Percentiles rank a stretch among this genome's conserved stretches.
Evolutionary conservation across 1,140 invertebrate genomes (phyloP).

Genomic region (Heliconius hewitsoni): DNA sequence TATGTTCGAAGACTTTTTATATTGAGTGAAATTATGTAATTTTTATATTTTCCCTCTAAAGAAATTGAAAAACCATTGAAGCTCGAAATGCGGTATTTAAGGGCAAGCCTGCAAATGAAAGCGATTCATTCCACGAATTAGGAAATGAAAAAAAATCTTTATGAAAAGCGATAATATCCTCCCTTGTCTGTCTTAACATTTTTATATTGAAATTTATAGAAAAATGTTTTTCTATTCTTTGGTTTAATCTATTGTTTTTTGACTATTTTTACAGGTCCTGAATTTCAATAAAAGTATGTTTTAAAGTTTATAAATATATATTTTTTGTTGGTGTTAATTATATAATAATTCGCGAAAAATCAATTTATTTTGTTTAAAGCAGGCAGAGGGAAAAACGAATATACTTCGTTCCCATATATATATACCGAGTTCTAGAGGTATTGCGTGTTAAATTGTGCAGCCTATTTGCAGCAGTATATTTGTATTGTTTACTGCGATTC

Average conservation of each 20-base stretch:
- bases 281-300: no score
- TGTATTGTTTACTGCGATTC: no score
- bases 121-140: constrained; percentile 1
- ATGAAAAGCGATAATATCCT: background rate
- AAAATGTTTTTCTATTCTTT: background rate
- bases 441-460: no score
- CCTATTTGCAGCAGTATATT: no score
- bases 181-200: background rate
- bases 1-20: constrained; percentile 4
- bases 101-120: constrained; percentile 2
- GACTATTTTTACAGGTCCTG: background rate
- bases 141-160: background rate
- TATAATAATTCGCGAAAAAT: no score
- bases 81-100: constrained; percentile 1
- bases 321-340: no score
- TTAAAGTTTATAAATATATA: no score
- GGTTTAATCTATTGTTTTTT: background rate
- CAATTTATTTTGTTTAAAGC: no score
- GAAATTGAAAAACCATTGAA: constrained; percentile 5
- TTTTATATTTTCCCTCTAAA: constrained; percentile 1
- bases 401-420: no score
- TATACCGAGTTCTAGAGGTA: no score
- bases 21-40: background rate
- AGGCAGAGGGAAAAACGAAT: no score
- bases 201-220: background rate